Evolutionary conservation across 64 coral and sea anemone genomes (phyloP).

Genomic region (Pocillopora verrucosa): DNA sequence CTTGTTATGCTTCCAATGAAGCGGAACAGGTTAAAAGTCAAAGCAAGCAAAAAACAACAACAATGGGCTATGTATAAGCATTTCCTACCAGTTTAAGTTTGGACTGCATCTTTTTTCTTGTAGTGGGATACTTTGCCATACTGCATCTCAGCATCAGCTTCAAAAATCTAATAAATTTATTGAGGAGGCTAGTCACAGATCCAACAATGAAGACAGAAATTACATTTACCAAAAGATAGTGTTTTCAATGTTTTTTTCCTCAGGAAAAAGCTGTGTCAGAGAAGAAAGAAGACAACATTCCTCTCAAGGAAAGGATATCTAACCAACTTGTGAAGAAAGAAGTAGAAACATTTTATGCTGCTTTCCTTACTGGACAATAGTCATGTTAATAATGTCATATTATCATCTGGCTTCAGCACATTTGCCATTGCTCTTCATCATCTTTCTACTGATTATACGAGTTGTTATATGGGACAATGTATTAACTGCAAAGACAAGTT

Average conservation of each 20-base stretch:
- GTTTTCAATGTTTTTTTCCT: neutral
- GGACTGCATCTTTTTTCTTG: too few species aligned
- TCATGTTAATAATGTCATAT: slow-evolving; percentile 79
- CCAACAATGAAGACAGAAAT: too few species aligned
- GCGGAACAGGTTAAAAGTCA: too few species aligned
- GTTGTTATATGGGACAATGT: slow-evolving; percentile 83
- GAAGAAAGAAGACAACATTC: neutral
- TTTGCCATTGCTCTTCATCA: slow-evolving; percentile 68
- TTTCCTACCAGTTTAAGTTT: too few species aligned
- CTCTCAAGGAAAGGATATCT: slow-evolving; percentile 16
- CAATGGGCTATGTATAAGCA: too few species aligned
- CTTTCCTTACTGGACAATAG: slow-evolving; percentile 70
- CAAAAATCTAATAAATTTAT: too few species aligned
- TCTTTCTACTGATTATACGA: slow-evolving; percentile 68
- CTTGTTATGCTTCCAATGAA: too few species aligned
- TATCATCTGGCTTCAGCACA: slow-evolving; percentile 82
- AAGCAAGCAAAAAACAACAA: too few species aligned
- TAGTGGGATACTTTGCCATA: too few species aligned
- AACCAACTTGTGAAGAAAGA: slow-evolving; percentile 39
- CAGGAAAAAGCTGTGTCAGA: slow-evolving; percentile 7
- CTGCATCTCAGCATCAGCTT: too few species aligned
- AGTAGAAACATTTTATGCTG: slow-evolving; percentile 77
- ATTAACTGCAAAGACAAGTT: slow-evolving; percentile 14
- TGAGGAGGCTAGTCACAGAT: too few species aligned
- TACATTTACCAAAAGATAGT: too few species aligned